Conservation (phyloP, 1,140 invertebrate genomes). For the Heliconius congener region DNA sequence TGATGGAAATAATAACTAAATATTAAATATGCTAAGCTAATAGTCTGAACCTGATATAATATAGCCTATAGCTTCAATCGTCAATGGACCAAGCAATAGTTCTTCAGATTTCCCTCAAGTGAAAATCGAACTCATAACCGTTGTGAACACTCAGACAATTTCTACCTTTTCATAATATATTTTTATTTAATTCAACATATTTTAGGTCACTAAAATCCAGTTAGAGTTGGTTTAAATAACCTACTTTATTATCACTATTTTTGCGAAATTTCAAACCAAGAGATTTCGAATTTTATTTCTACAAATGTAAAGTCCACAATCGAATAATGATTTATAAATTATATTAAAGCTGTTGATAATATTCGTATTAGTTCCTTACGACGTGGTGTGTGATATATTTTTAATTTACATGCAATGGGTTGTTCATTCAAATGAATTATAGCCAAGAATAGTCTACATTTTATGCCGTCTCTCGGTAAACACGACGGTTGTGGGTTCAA, state of each 20-base stretch:
- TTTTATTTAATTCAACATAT: not conserved
- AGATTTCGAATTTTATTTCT: slow-evolving; percentile 26
- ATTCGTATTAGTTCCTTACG: not conserved
- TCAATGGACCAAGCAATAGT: too few species aligned
- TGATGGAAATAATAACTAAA: too few species aligned
- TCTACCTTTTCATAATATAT: not conserved
- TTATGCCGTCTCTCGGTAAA: too few species aligned
- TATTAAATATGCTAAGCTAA: too few species aligned
- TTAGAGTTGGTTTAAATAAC: slow-evolving; percentile 49
- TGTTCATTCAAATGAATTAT: not conserved
- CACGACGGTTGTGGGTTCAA: too few species aligned
- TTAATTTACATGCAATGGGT: not conserved
- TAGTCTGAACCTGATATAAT: too few species aligned
- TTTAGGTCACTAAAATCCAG: slow-evolving; percentile 36
- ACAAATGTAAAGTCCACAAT: slow-evolving; percentile 29
- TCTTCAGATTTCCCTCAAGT: not conserved
- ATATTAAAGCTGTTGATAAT: slow-evolving; percentile 2
- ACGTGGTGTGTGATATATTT: not conserved
- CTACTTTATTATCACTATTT: slow-evolving; percentile 62
- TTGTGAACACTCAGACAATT: not conserved
- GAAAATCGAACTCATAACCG: not conserved
- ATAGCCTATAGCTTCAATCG: too few species aligned
- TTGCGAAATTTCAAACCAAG: slow-evolving; percentile 44
- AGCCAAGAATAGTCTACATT: too few species aligned
- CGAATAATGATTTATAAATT: not conserved